Evolutionary conservation across 2,797 vertebrate genomes (phyloP).

Genomic region (Sebastes wilsoni): DNA sequence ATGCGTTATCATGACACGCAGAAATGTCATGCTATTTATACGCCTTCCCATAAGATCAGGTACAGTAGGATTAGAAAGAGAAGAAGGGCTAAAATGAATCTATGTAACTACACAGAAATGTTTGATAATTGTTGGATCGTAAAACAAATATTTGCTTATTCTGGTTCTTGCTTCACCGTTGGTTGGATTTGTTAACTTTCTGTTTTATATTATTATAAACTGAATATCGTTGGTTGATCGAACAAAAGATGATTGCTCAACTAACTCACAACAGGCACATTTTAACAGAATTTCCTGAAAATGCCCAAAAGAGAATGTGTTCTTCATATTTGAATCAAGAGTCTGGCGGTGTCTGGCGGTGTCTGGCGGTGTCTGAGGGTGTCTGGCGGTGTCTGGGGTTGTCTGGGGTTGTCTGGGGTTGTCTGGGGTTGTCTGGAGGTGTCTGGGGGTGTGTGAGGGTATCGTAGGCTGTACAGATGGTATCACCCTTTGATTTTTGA

Average conservation of each 20-base stretch:
- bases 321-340: background rate
- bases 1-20: too few relatives aligned
- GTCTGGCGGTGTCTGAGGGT: too few relatives aligned
- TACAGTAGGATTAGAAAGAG: background rate
- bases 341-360: too few relatives aligned
- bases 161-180: background rate
- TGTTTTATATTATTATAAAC: background rate
- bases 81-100: background rate
- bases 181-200: background rate
- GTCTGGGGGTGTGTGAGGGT: background rate
- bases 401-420: too few relatives aligned
- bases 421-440: fast-evolving
- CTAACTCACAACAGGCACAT: background rate
- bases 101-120: background rate
- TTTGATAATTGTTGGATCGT: background rate
- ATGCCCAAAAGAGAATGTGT: background rate
- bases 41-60: too few relatives aligned
- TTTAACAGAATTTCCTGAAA: too few relatives aligned
- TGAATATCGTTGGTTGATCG: background rate
- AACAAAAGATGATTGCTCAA: background rate
- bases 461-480: background rate
- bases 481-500: background rate
- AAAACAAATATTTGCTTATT: background rate
- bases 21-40: too few relatives aligned
- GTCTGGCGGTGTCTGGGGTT: fast-evolving